Conservation (phyloP, 2,888 invertebrate genomes). For the Ophion costatus region DNA sequence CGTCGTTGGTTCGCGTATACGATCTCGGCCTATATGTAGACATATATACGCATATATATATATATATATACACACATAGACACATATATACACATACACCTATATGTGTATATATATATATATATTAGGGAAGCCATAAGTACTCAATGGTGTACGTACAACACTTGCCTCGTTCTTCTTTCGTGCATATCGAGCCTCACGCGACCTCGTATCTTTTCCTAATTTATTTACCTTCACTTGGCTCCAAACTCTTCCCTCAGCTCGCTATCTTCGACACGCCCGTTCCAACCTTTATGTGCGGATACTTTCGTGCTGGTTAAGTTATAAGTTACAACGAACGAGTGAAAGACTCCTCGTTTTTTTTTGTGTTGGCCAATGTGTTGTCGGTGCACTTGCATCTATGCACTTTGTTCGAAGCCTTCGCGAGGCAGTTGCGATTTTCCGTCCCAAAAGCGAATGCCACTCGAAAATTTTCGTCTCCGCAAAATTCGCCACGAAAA, state of each 20-base stretch:
- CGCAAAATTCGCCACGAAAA: neutral
- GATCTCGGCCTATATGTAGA: constrained; percentile 36
- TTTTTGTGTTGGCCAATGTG: neutral
- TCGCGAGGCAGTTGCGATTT: neutral
- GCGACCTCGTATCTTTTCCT: constrained; percentile 67
- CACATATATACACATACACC: too few species aligned
- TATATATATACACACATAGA: too few species aligned
- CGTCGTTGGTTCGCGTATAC: constrained; percentile 31
- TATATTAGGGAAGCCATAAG: neutral
- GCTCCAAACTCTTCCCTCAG: constrained; percentile 28
- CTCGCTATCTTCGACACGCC: constrained; percentile 66
- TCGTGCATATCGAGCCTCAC: constrained; percentile 50
- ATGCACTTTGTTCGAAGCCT: constrained; percentile 6
- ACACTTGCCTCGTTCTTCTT: constrained; percentile 25
- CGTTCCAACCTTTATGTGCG: constrained; percentile 46
- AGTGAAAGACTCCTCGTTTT: constrained; percentile 35
- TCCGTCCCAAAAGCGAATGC: neutral
- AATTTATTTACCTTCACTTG: constrained; percentile 68
- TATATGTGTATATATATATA: neutral
- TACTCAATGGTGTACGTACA: constrained; percentile 15
- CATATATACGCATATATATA: neutral
- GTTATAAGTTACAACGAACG: constrained; percentile 50
- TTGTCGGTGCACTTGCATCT: neutral
- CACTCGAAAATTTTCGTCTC: neutral
- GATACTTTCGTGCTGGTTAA: constrained; percentile 46